Evolutionary conservation across 2,888 invertebrate genomes (phyloP).

Genomic region (Lasioglossum zephyrum): DNA sequence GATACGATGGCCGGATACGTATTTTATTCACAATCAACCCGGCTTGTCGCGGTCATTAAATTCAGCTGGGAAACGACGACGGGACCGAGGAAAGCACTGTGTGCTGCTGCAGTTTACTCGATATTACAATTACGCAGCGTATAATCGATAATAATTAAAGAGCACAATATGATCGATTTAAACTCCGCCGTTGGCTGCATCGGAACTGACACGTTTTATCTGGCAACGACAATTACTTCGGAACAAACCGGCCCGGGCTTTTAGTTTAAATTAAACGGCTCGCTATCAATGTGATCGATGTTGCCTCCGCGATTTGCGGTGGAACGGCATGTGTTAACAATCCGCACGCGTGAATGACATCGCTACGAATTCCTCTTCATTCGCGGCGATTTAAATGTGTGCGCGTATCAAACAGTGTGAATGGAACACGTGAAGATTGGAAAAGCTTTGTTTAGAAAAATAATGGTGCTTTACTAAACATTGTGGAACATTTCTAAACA

Average conservation of each 20-base stretch:
- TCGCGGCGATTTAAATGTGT: not conserved
- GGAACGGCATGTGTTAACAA: not conserved
- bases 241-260: constrained; percentile 18
- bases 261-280: constrained; percentile 17
- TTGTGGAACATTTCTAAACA: not conserved
- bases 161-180: constrained; percentile 40
- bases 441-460: not conserved
- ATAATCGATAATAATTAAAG: constrained; percentile 47
- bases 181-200: constrained; percentile 9
- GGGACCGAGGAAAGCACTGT: not conserved
- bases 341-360: not conserved
- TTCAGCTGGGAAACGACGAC: constrained; percentile 38
- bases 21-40: constrained; percentile 60
- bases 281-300: constrained; percentile 3
- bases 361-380: not conserved
- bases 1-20: constrained; percentile 28
- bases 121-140: constrained; percentile 40
- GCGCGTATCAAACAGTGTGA: not conserved
- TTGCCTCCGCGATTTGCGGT: not conserved
- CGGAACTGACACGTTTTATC: constrained; percentile 27
- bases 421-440: not conserved
- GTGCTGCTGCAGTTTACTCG: constrained; percentile 8
- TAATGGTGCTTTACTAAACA: not conserved
- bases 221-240: constrained; percentile 8
- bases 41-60: constrained; percentile 50